Evolutionary conservation across 2,113 vertebrate genomes (phyloP), one percentile per base, ranked within the genome.

Genomic region (Orcinus orca): DNA sequence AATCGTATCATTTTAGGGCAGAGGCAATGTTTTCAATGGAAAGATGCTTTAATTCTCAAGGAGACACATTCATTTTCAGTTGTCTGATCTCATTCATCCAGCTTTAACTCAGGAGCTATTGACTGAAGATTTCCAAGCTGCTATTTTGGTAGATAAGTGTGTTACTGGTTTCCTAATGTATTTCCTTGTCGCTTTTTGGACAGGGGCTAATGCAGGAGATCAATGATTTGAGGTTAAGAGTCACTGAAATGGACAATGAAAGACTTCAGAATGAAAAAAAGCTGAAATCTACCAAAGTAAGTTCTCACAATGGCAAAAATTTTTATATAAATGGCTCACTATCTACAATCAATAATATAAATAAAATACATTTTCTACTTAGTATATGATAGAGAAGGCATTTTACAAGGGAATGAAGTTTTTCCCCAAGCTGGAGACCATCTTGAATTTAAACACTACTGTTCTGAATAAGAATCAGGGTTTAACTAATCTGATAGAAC

Each of bases 231-330:
- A 99, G 99, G 85, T 98, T 99, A 97, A 99, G 99, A 97, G 94
- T 99, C 95, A 99, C 98, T 88, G 99, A 99, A 63, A 99, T 99
- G 99, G 99, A 99, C 96, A 99, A 90, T 91, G 99, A 99, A 96
- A 99, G 99, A 97, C 97, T 99, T 68, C 99, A 99, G 93, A 99
- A 99, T 76, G 99, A 99, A 97, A 99, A 99, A 98, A 99, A 99
- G 94, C 98, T 99, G 47, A 99, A 99, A 97, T 99, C 99, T 1
- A 99, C 99, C 94, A 99, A 99, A 99, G 99, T 99, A 98, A 99
- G 99, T 98, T 97, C 88, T 71, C 73, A 96, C 31, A 68, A 1
- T 5, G 31, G 17, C 11, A 84, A 86, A 76, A 29, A n/a, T 23
- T 33, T 74, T 74, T 65, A 23, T 63, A 44, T 50, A 87, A 68